Evolutionary conservation across 1,140 invertebrate genomes (phyloP).

Genomic region (Bombyx mandarina): DNA sequence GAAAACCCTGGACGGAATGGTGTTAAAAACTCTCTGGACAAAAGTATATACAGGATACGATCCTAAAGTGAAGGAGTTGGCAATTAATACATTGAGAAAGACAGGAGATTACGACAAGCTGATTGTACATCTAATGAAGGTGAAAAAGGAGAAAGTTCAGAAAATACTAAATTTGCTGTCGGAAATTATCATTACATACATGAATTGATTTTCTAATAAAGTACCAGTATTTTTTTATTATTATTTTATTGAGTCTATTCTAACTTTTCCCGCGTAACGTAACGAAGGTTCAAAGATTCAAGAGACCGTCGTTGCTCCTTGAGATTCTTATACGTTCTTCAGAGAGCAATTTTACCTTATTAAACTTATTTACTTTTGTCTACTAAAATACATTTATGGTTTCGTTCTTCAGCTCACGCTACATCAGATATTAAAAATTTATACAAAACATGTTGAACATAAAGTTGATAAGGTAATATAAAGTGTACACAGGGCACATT

Average conservation of each 20-base stretch:
- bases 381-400: no score
- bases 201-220: conserved; percentile 14
- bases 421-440: no score
- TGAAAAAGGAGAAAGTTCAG: conserved; percentile 36
- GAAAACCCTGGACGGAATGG: conserved; percentile 45
- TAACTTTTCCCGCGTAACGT: no score
- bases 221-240: background rate
- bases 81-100: conserved; percentile 32
- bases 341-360: no score
- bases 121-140: conserved; percentile 31
- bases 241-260: background rate
- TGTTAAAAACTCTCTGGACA: conserved; percentile 47
- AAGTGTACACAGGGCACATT: no score
- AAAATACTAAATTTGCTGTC: conserved; percentile 34
- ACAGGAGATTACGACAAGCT: conserved; percentile 34
- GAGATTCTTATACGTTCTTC: no score
- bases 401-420: no score
- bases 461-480: no score
- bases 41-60: conserved; percentile 39
- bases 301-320: no score
- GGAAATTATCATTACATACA: conserved; percentile 46
- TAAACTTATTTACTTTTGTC: no score
- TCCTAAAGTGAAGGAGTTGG: conserved; percentile 31
- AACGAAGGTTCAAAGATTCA: no score
- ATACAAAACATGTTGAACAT: no score